Evolutionary conservation across 64 coral and sea anemone genomes (phyloP).

Genomic region (Pachyseris speciosa): DNA sequence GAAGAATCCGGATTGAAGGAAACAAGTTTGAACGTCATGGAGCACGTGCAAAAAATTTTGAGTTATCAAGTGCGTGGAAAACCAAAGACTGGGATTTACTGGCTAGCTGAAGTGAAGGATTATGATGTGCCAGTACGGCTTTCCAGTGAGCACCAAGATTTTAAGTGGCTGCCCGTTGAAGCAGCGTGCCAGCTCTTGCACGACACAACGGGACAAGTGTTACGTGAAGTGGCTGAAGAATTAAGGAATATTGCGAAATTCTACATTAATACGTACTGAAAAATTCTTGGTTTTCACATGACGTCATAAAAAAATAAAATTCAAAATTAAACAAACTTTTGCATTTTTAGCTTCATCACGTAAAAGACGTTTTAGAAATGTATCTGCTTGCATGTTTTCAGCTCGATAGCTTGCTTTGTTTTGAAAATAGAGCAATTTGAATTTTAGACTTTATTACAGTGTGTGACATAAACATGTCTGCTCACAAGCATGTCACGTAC

Average conservation of each 20-base stretch:
- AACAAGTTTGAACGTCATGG: constrained; percentile 65
- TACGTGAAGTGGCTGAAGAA: constrained; percentile 71
- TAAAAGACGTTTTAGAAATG: no score
- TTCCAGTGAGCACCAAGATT: constrained; percentile 91
- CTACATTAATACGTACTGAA: constrained; percentile 6
- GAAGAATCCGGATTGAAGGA: constrained; percentile 80
- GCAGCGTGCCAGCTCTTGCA: constrained; percentile 76
- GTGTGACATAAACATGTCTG: no score
- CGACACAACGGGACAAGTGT: constrained; percentile 45
- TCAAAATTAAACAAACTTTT: no score
- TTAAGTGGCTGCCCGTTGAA: constrained; percentile 71
- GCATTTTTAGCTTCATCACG: no score
- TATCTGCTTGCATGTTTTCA: no score
- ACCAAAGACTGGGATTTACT: constrained; percentile 95
- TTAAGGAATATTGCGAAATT: constrained; percentile 1
- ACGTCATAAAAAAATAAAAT: no score
- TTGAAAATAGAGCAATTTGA: no score
- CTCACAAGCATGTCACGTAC: no score
- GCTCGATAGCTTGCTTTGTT: no score
- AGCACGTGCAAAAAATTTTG: constrained; percentile 68
- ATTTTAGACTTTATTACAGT: no score
- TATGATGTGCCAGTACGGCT: constrained; percentile 66
- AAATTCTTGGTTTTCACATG: no score
- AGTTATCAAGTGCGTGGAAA: constrained; percentile 82
- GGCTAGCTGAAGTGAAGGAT: constrained; percentile 86